Conservation (phyloP, 2,888 invertebrate species). For the Andrena bicolor region DNA sequence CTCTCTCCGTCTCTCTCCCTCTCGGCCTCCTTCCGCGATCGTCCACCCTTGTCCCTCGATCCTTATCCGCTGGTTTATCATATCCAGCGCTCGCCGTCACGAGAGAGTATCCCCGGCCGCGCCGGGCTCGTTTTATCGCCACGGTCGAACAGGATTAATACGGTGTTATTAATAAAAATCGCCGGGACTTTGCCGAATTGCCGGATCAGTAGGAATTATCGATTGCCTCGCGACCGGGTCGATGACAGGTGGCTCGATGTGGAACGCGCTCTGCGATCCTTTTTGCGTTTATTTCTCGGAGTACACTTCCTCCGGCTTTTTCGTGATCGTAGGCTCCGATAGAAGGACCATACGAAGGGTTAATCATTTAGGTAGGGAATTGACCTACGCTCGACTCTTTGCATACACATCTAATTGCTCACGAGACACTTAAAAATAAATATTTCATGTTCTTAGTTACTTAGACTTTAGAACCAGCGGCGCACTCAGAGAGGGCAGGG, state of each 20-base stretch:
- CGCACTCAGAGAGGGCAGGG: no score
- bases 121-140: slow-evolving; percentile 59
- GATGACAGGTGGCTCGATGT: slow-evolving; percentile 55
- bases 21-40: slow-evolving; percentile 27
- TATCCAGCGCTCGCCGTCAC: slow-evolving; percentile 74
- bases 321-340: no score
- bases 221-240: slow-evolving; percentile 46
- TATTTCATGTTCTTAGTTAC: no score
- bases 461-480: no score
- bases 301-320: background rate
- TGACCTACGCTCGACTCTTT: no score
- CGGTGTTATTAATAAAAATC: slow-evolving; percentile 63
- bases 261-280: slow-evolving; percentile 16
- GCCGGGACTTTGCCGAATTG: slow-evolving; percentile 34
- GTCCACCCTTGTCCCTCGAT: slow-evolving; percentile 68
- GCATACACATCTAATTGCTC: no score
- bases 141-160: slow-evolving; percentile 68
- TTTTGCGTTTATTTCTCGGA: background rate
- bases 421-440: no score
- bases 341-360: no score
- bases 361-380: no score
- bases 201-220: slow-evolving; percentile 41
- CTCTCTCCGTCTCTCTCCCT: slow-evolving; percentile 5
- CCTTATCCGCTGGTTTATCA: slow-evolving; percentile 83
- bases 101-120: slow-evolving; percentile 28